These are phyloP conservation scores for Malacoctenus gilli DNA, from an alignment of 2,797 vertebrate species.

Conservation along the genomic window DNA sequence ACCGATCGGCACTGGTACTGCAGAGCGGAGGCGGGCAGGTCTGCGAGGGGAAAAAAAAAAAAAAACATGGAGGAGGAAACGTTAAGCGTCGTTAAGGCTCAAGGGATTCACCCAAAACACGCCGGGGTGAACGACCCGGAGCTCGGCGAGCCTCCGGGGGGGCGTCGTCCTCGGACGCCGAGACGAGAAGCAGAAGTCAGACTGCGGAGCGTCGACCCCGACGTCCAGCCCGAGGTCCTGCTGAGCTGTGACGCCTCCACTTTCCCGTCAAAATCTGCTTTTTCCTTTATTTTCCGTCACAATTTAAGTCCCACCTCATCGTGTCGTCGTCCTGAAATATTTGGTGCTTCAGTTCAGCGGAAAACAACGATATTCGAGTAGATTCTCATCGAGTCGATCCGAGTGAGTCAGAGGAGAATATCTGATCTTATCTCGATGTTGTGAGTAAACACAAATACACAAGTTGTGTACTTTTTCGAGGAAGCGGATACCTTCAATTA, in stretches of 20 bases:
- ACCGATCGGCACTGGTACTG: slow-evolving; percentile 80
- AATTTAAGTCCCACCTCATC: no score
- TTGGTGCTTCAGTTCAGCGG: no score
- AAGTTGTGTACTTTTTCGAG: neutral
- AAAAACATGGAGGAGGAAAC: no score
- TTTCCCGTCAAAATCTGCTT: slow-evolving; percentile 31
- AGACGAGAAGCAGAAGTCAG: slow-evolving; percentile 32
- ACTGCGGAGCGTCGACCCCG: slow-evolving; percentile 41
- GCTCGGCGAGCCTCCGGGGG: slow-evolving; percentile 24
- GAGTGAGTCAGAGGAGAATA: slow-evolving; percentile 25
- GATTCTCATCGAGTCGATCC: no score
- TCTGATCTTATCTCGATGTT: slow-evolving; percentile 36
- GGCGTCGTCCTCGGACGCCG: slow-evolving; percentile 22
- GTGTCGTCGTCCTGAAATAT: no score
- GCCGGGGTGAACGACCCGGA: slow-evolving; percentile 59
- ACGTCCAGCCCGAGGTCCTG: no score
- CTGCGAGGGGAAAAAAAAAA: slow-evolving; percentile 55
- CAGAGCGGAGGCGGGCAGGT: slow-evolving; percentile 76
- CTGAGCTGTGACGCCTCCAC: neutral
- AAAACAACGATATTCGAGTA: no score
- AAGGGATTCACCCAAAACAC: slow-evolving; percentile 15
- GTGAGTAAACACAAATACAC: slow-evolving; percentile 21
- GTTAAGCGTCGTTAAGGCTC: slow-evolving; percentile 26
- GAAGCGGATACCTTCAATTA: neutral
- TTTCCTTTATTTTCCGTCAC: no score